Base-by-base conservation (phyloP, 1,140 invertebrate genomes). In the Brachionus rubens region DNA sequence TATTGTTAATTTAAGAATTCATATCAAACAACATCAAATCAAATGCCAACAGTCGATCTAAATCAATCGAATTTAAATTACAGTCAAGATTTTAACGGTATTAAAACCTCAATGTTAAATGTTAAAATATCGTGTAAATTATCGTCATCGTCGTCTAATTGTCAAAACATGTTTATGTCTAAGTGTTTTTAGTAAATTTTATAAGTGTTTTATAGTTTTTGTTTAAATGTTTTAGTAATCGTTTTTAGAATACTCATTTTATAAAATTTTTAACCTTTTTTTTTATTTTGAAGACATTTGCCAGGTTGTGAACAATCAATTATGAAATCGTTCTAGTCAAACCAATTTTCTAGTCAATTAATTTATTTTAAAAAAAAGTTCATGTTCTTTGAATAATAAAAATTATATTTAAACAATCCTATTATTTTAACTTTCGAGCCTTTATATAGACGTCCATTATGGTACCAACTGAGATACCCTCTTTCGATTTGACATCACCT, bases 151-250 rank as follows among this genome's bases (percentile, higher is more conserved):
- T 54, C 52, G 9, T 54, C 33, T 48, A 14, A 48, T n/a, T n/a
- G 16, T 9, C 0, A 28, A 12, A 43, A 43, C 33, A 1, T 54
- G 33, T n/a, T n/a, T n/a, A 30, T 54, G 10, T 54, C 52, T 54
- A 54, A 54, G 33, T 54, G 52, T 54, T 54, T 28, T 54, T 54
- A 54, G 12, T 48, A 48, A 9, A 24, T 16, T 26, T 28, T 21
- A 12, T 54, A 54, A 30, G 16, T 54, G 52, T 54, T 54, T 54
- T 52, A 52, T n/a, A 54, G n/a, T 54, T 24, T 54, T 54, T 54
- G 33, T 54, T 28, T 54, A 54, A 28, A 28, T 54, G 24, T 54
- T 28, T 24, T 12, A 28, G 52, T 54, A 5, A 1, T 9, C 3
- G 0, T 30, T 30, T 54, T 30, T 14, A 54, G 9, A 5, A 14